Percentiles rank a stretch among this genome's conserved stretches.
These are phyloP conservation scores for Limenitis camilla DNA, from an alignment of 2,888 invertebrate species.

Conservation along the genomic window DNA sequence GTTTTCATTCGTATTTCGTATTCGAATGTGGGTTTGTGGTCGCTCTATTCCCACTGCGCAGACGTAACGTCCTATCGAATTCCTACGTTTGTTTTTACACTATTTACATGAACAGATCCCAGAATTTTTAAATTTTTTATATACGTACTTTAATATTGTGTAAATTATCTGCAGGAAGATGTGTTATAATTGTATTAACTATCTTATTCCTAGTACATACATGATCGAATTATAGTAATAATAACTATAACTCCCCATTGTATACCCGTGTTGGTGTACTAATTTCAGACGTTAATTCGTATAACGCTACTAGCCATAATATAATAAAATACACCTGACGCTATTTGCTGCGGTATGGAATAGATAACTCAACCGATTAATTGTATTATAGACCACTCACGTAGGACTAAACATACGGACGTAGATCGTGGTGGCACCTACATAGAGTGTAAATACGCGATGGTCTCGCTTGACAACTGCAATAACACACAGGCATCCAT, in stretches of 20 bases:
- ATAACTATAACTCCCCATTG: too few relatives aligned
- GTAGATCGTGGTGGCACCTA: slow-evolving; percentile 10
- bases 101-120: not conserved
- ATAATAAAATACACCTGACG: not conserved
- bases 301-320: not conserved
- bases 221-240: too few relatives aligned
- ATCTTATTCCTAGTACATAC: too few relatives aligned
- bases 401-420: slow-evolving; percentile 13
- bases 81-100: not conserved
- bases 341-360: slow-evolving; percentile 1
- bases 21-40: slow-evolving; percentile 60
- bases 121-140: too few relatives aligned
- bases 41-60: slow-evolving; percentile 51
- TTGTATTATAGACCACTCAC: slow-evolving; percentile 17
- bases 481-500: slow-evolving; percentile 63
- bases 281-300: too few relatives aligned
- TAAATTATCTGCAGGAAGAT: too few relatives aligned
- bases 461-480: slow-evolving; percentile 42
- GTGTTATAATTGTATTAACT: too few relatives aligned
- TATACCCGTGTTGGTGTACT: too few relatives aligned
- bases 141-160: not conserved
- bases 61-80: slow-evolving; percentile 40
- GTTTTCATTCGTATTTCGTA: slow-evolving; percentile 65
- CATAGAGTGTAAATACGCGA: slow-evolving; percentile 22
- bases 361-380: slow-evolving; percentile 15